Evolutionary conservation across 2,888 invertebrate genomes (phyloP).

Genomic region (Myopa testacea): DNA sequence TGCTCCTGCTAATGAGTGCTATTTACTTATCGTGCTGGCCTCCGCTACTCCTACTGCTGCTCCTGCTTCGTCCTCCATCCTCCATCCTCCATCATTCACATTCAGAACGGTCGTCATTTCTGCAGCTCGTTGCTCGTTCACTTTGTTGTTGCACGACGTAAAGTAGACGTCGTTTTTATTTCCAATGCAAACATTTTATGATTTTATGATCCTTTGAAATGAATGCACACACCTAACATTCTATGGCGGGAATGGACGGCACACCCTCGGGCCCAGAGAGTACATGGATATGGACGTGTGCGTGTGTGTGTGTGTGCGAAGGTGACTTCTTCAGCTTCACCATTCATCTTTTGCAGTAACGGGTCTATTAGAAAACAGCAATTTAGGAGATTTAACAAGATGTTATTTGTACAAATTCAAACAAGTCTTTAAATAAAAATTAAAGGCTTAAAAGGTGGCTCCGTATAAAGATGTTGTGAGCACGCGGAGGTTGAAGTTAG

Average conservation of each 20-base stretch:
- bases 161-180: slow-evolving; percentile 43
- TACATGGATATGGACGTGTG: too few species aligned
- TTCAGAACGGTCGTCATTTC: slow-evolving; percentile 52
- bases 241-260: neutral
- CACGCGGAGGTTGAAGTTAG: too few species aligned
- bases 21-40: slow-evolving; percentile 16
- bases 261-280: neutral
- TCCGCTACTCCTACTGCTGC: slow-evolving; percentile 24
- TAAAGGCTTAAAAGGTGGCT: too few species aligned
- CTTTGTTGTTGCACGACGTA: slow-evolving; percentile 52
- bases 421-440: too few species aligned
- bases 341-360: too few species aligned
- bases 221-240: slow-evolving; percentile 43
- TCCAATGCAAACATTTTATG: slow-evolving; percentile 56
- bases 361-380: too few species aligned
- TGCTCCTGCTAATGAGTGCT: slow-evolving; percentile 39
- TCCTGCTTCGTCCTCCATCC: slow-evolving; percentile 26
- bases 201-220: slow-evolving; percentile 47
- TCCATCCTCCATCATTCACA: neutral
- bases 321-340: too few species aligned
- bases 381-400: too few species aligned
- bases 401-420: too few species aligned
- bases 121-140: slow-evolving; percentile 57
- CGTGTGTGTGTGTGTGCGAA: too few species aligned
- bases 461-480: too few species aligned